These are phyloP conservation scores for Eptesicus fuscus DNA, from an alignment of 2,113 vertebrate species.

Conservation along the genomic window DNA sequence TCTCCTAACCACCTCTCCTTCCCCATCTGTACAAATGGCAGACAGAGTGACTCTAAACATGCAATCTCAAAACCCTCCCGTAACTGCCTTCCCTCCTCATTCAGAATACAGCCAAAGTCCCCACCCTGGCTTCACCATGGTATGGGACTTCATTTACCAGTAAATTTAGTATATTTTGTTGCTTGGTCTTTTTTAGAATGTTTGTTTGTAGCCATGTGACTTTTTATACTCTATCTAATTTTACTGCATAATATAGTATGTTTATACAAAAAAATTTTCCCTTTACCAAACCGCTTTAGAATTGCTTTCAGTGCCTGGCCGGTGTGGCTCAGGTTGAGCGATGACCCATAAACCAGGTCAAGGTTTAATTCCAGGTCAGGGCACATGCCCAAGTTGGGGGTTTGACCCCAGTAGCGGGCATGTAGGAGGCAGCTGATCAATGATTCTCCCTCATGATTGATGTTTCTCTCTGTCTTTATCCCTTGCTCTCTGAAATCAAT, in stretches of 20 bases:
- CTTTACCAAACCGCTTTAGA: neutral
- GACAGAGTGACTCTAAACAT: neutral
- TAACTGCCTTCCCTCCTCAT: neutral
- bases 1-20: neutral
- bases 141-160: neutral
- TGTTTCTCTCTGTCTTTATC: too few species aligned
- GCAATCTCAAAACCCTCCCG: neutral
- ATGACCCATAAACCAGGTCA: too few species aligned
- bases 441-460: too few species aligned
- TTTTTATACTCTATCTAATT: neutral
- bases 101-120: neutral
- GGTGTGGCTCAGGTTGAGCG: too few species aligned
- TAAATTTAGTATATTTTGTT: neutral
- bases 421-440: too few species aligned
- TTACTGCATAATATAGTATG: neutral
- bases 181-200: neutral
- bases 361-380: too few species aligned
- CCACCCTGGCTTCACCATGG: neutral
- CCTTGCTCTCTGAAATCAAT: too few species aligned
- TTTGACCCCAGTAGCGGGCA: too few species aligned
- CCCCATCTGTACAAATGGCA: neutral
- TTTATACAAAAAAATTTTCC: neutral
- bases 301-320: too few species aligned
- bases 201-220: neutral
- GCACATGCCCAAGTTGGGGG: too few species aligned